Conservation (phyloP, 2,888 invertebrate species). For the Pemphredon lugubris region DNA sequence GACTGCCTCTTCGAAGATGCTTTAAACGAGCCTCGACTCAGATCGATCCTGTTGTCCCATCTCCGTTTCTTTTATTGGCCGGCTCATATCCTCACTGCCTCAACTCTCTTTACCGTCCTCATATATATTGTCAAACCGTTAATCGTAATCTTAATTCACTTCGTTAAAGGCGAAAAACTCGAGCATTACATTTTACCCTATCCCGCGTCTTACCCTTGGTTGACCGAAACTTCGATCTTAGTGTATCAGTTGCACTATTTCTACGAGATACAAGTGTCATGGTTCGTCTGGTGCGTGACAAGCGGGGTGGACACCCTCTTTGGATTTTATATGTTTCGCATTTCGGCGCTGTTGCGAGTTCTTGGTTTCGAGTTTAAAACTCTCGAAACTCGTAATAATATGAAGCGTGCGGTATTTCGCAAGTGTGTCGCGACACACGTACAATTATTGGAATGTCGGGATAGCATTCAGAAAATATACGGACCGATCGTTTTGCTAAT, state of each 20-base stretch:
- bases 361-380: constrained; percentile 47
- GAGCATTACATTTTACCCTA: constrained; percentile 36
- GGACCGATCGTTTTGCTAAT: constrained; percentile 65
- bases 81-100: not conserved
- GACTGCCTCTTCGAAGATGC: constrained; percentile 19
- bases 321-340: constrained; percentile 65
- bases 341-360: constrained; percentile 58
- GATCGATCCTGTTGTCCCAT: not conserved
- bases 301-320: constrained; percentile 62
- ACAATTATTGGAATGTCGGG: constrained; percentile 44
- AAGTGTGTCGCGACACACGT: constrained; percentile 50
- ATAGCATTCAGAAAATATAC: constrained; percentile 59
- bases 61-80: constrained; percentile 20
- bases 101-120: not conserved
- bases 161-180: not conserved
- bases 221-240: constrained; percentile 18
- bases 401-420: constrained; percentile 43
- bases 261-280: constrained; percentile 38
- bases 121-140: not conserved
- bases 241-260: constrained; percentile 54
- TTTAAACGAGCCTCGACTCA: not conserved
- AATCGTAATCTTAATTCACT: not conserved
- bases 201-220: constrained; percentile 58
- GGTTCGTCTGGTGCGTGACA: constrained; percentile 43
- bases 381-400: constrained; percentile 16